Evolutionary conservation across 2,797 vertebrate species (phyloP).

Genomic region (Ciconia nigra): DNA sequence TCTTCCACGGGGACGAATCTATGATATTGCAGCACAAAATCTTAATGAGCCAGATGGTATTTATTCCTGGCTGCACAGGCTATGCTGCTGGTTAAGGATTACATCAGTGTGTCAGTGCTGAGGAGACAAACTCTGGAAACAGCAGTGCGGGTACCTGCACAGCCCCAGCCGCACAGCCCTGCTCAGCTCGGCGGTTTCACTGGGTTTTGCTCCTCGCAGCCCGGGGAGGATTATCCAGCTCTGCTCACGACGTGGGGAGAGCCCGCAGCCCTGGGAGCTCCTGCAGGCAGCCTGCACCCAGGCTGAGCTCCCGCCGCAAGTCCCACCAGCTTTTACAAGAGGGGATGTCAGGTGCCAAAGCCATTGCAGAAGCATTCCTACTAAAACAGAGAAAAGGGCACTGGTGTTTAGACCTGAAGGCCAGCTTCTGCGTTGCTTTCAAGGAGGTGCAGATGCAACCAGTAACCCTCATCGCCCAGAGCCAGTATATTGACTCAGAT

Average conservation of each 20-base stretch:
- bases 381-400: background rate
- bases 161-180: fast-evolving
- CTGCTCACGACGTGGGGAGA: background rate
- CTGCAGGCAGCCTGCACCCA: fast-evolving
- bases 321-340: background rate
- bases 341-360: background rate
- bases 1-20: background rate
- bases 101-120: fast-evolving
- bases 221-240: fast-evolving
- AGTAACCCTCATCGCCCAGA: background rate
- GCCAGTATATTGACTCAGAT: fast-evolving
- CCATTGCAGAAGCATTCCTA: fast-evolving
- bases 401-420: fast-evolving
- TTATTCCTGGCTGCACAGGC: background rate
- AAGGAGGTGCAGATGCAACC: background rate
- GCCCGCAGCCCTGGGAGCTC: background rate
- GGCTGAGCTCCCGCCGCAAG: fast-evolving
- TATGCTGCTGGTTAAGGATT: background rate
- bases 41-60: background rate
- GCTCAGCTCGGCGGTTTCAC: fast-evolving
- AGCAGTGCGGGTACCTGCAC: fast-evolving
- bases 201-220: background rate
- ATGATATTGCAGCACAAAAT: background rate
- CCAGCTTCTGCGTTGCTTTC: background rate
- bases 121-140: fast-evolving